Evolutionary conservation across 1,140 invertebrate species (phyloP).

Genomic region (Trachymyrmex cornetzi): DNA sequence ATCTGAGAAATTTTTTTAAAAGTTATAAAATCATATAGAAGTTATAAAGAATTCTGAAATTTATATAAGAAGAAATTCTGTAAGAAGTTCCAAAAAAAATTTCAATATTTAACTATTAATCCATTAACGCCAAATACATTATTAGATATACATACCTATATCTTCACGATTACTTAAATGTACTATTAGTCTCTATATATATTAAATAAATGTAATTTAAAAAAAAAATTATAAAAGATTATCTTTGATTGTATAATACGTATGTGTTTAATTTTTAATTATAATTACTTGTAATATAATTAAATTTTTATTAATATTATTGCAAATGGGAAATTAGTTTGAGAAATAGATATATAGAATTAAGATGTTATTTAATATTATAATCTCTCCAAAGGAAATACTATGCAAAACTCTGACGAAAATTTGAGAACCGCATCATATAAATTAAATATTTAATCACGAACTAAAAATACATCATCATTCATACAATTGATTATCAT

Average conservation of each 20-base stretch:
- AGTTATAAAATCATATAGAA: no score
- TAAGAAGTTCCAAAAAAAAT: no score
- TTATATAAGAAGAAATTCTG: no score
- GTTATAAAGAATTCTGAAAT: no score
- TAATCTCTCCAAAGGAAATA: background rate
- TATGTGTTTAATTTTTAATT: background rate
- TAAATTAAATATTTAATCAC: background rate
- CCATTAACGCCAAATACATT: background rate
- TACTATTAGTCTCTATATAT: background rate
- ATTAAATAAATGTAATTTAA: background rate
- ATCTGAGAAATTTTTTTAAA: no score
- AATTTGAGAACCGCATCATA: background rate
- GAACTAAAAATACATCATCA: background rate
- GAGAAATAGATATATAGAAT: background rate
- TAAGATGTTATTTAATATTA: background rate
- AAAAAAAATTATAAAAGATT: background rate
- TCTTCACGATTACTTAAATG: background rate
- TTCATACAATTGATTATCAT: background rate
- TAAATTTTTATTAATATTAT: background rate
- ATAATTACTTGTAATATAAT: background rate
- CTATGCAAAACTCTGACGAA: background rate
- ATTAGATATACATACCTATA: background rate
- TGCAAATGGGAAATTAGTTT: background rate
- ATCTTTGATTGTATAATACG: background rate
- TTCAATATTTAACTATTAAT: no score